These are phyloP conservation scores for Calliopum simillimum DNA, from an alignment of 2,888 invertebrate genomes.

Conservation along the genomic window DNA sequence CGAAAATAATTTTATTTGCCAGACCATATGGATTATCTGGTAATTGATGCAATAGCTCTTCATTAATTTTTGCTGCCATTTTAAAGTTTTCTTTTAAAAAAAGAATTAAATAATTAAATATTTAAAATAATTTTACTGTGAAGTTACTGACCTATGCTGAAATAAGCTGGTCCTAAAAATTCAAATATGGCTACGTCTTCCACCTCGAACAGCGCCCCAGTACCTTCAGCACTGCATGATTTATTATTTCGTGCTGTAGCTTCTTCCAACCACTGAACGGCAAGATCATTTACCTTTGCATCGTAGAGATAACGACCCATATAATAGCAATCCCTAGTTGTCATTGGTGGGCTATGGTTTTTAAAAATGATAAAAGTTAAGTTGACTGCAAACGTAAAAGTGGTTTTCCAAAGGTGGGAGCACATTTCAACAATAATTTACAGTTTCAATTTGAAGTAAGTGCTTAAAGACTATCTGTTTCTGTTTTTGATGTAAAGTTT, in stretches of 20 bases:
- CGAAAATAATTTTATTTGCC: slow-evolving; percentile 34
- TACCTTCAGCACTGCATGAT: neutral
- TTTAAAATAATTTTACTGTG: neutral
- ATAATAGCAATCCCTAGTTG: slow-evolving; percentile 52
- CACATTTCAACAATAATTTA: no score
- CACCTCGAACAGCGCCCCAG: neutral
- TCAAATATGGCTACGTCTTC: slow-evolving; percentile 42
- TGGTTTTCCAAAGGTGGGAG: no score
- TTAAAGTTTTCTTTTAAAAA: slow-evolving; percentile 45
- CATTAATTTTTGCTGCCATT: slow-evolving; percentile 50
- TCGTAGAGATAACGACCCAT: slow-evolving; percentile 48
- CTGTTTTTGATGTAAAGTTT: no score
- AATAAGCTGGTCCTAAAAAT: slow-evolving; percentile 41
- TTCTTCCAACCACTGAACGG: slow-evolving; percentile 54
- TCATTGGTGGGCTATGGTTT: slow-evolving; percentile 39
- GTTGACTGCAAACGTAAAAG: no score
- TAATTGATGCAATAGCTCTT: slow-evolving; percentile 46
- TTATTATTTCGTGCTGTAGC: slow-evolving; percentile 39
- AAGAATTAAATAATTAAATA: neutral
- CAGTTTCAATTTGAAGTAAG: no score
- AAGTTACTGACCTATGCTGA: slow-evolving; percentile 18
- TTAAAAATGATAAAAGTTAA: no score
- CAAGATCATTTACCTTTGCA: slow-evolving; percentile 35
- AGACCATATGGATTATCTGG: slow-evolving; percentile 45
- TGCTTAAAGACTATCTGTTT: no score